Evolutionary conservation across 2,113 vertebrate genomes (phyloP).

Genomic region (Bujurquina vittata): DNA sequence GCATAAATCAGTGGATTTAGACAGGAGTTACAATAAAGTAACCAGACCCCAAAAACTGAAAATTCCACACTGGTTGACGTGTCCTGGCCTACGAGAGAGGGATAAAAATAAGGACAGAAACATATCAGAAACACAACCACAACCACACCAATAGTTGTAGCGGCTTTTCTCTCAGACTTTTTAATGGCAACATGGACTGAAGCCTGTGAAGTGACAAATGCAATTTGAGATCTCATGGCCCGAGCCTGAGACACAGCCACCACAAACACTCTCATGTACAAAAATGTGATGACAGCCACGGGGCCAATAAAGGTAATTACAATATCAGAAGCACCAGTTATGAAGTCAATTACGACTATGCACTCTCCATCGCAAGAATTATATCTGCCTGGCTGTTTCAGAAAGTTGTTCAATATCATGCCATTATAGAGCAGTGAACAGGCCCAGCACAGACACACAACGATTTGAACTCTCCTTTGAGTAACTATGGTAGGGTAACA

Average conservation of each 20-base stretch:
- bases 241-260: constrained; percentile 51
- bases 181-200: neutral
- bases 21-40: constrained; percentile 32
- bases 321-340: constrained; percentile 21
- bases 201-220: neutral
- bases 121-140: constrained; percentile 46
- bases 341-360: neutral
- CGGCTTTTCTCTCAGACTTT: constrained; percentile 57
- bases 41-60: neutral
- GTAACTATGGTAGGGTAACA: constrained; percentile 43
- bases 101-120: constrained; percentile 56
- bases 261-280: constrained; percentile 50
- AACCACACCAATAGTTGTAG: constrained; percentile 48
- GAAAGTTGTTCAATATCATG: neutral
- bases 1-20: constrained; percentile 35
- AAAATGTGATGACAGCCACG: constrained; percentile 30
- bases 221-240: constrained; percentile 18
- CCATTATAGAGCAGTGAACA: constrained; percentile 19
- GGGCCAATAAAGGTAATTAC: constrained; percentile 43
- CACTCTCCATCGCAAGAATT: constrained; percentile 52
- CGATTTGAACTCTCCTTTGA: neutral
- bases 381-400: constrained; percentile 12
- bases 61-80: neutral
- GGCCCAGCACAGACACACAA: constrained; percentile 42
- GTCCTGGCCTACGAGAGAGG: neutral